Evolutionary conservation across 2,797 vertebrate genomes (phyloP).

Genomic region (Sebastes goodei): DNA sequence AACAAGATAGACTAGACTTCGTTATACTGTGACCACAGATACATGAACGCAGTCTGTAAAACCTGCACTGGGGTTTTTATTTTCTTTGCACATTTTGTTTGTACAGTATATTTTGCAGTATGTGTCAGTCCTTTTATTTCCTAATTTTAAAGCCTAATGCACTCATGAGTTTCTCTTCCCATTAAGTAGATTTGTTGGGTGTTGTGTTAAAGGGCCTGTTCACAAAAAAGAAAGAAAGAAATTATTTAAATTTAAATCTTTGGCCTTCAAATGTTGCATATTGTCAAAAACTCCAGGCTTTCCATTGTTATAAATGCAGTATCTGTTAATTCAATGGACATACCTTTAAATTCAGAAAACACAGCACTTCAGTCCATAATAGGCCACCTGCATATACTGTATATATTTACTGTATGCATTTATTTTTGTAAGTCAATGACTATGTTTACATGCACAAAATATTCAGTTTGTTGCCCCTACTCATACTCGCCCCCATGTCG

Average conservation of each 20-base stretch:
- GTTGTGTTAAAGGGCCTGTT: not conserved
- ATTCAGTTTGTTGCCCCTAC: too few species aligned
- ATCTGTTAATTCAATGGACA: not conserved
- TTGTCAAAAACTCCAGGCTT: not conserved
- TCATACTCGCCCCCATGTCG: too few species aligned
- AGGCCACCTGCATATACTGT: not conserved
- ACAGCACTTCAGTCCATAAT: not conserved
- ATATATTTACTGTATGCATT: not conserved
- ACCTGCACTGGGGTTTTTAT: not conserved
- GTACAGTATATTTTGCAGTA: not conserved
- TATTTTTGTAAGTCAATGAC: not conserved
- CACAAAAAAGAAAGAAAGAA: not conserved
- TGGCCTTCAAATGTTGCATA: not conserved
- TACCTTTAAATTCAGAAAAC: not conserved
- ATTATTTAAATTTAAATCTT: too few species aligned
- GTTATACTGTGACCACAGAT: not conserved
- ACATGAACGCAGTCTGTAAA: not conserved
- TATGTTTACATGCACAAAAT: too few species aligned
- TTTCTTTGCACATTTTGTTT: constrained; percentile 27
- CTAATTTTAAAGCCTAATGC: not conserved
- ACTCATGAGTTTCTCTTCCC: not conserved
- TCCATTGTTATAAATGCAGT: not conserved
- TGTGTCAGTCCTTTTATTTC: not conserved
- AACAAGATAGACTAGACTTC: not conserved
- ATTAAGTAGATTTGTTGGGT: not conserved